phyloP scores from a whole-genome alignment of 1,140 invertebrate genomes.

The Brachionus koreanus region DNA sequence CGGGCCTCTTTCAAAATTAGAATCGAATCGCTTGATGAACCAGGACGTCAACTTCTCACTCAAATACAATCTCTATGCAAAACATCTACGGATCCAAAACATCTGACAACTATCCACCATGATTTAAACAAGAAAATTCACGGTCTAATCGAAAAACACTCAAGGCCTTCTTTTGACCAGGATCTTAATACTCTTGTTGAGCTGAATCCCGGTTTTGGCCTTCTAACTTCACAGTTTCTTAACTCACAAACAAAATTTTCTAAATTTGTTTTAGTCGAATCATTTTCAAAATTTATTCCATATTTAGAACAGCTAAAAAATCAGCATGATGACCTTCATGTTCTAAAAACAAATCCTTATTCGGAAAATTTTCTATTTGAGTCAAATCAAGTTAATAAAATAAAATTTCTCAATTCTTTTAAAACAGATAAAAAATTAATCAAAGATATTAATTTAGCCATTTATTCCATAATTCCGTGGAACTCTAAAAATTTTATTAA shows the following conservation, averaged over 20 bases:
- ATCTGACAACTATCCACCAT: not conserved
- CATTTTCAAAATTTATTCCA: not conserved
- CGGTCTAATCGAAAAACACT: not conserved
- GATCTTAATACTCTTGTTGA: slow-evolving; percentile 8
- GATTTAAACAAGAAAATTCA: not conserved
- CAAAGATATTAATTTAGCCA: not conserved
- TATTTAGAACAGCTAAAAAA: not conserved
- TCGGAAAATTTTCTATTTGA: not conserved
- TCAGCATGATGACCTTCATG: not conserved
- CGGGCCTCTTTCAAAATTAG: slow-evolving; percentile 30
- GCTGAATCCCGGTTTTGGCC: slow-evolving; percentile 21
- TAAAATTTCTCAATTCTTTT: not conserved
- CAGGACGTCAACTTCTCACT: not conserved
- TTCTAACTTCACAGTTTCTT: not conserved
- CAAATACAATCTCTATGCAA: not conserved
- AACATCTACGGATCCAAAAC: slow-evolving; percentile 26
- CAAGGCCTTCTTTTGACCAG: not conserved
- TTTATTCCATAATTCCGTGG: slow-evolving; percentile 39
- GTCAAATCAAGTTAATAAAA: not conserved
- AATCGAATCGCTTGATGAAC: not conserved
- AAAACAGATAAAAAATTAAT: not conserved
- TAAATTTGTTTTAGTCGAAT: slow-evolving; percentile 2
- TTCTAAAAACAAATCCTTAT: not conserved
- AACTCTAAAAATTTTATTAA: slow-evolving; percentile 17
- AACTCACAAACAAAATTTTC: not conserved